Conservation (phyloP, 2,797 vertebrate species). For the Dicrostonyx torquatus region DNA sequence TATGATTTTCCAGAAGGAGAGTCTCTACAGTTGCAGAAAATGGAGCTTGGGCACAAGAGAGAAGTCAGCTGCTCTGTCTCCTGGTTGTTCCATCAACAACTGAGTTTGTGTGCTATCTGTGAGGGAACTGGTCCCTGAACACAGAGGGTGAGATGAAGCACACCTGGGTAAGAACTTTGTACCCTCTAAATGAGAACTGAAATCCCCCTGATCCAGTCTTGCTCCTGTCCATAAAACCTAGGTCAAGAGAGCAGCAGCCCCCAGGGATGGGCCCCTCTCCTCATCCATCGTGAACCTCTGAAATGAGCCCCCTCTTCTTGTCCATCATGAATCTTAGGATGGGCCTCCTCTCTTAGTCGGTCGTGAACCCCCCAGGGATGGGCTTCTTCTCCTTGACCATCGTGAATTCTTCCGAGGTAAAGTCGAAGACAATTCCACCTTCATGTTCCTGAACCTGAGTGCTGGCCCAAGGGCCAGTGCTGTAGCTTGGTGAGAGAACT, state of each 20-base stretch:
- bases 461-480: not conserved
- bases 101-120: not conserved
- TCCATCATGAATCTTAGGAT: not conserved
- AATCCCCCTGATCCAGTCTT: not conserved
- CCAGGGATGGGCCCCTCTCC: not conserved
- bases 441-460: not conserved
- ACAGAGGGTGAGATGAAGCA: not conserved
- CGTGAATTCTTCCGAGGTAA: not conserved
- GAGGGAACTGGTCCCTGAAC: not conserved
- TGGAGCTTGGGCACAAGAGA: not conserved
- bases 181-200: not conserved
- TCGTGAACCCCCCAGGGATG: not conserved
- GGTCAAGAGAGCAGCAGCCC: not conserved
- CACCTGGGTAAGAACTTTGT: not conserved
- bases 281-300: too few relatives aligned
- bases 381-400: not conserved
- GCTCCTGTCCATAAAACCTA: not conserved
- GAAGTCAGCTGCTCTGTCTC: not conserved
- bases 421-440: not conserved
- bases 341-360: not conserved
- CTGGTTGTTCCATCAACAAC: not conserved
- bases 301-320: too few relatives aligned
- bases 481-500: not conserved
- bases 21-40: not conserved
- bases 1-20: not conserved